phyloP scores from a whole-genome alignment of 2,113 vertebrate species.

The Eudyptes chrysolophus region DNA sequence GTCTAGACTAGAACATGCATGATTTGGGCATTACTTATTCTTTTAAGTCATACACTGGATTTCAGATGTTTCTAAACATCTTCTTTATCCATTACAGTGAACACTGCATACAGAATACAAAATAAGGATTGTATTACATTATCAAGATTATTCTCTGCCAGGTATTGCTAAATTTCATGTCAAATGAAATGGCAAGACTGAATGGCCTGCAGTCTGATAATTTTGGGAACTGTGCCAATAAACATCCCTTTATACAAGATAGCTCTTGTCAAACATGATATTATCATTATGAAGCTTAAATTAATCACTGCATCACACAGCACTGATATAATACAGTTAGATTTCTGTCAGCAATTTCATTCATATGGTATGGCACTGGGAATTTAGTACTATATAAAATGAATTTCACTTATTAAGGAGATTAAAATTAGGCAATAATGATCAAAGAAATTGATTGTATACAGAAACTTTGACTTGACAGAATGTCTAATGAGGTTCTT shows the following conservation, averaged over 20 bases:
- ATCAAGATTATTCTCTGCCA: background rate
- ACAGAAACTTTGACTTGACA: background rate
- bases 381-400: background rate
- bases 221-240: conserved; percentile 18
- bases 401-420: background rate
- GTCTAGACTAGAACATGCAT: background rate
- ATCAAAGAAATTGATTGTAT: background rate
- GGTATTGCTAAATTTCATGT: background rate
- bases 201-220: background rate
- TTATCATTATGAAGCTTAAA: conserved; percentile 9
- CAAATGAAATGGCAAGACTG: background rate
- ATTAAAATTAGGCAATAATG: conserved; percentile 14
- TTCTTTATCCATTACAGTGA: background rate
- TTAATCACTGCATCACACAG: conserved; percentile 6
- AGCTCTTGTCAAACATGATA: conserved; percentile 14
- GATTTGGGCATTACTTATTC: background rate
- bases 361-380: background rate
- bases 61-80: background rate
- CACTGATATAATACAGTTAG: background rate
- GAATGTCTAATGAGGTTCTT: background rate
- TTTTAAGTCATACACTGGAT: background rate
- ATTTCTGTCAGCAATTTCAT: conserved; percentile 4
- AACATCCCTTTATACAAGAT: background rate
- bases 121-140: background rate
- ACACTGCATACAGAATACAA: background rate